These are phyloP conservation scores for Ciconia boyciana DNA, from an alignment of 2,113 vertebrate species.

Conservation along the genomic window DNA sequence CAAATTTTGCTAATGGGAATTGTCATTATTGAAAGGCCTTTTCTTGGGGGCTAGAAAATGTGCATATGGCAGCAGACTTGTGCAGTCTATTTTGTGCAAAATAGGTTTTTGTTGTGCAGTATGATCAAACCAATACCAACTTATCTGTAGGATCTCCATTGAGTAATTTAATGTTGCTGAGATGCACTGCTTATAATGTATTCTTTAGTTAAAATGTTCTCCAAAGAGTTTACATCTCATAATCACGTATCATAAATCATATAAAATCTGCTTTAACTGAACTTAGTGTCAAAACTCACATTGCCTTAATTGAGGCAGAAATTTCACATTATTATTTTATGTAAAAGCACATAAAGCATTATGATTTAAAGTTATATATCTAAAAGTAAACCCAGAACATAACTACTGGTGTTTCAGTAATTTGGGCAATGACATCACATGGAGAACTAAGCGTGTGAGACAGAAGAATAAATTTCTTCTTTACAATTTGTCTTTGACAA, in stretches of 20 bases:
- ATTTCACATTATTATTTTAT: neutral
- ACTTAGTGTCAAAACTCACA: neutral
- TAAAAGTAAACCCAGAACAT: neutral
- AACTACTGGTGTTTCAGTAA: neutral
- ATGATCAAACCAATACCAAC: neutral
- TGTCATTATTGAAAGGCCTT: neutral
- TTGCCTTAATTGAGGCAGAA: neutral
- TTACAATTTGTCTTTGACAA: neutral
- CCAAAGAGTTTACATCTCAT: neutral
- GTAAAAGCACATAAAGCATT: neutral
- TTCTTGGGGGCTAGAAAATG: neutral
- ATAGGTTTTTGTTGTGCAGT: neutral
- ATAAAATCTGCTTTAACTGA: neutral
- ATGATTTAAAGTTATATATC: neutral
- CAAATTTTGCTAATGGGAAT: neutral
- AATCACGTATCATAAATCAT: neutral
- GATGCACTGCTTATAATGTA: neutral
- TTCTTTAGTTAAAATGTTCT: constrained; percentile 1
- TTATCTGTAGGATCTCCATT: neutral
- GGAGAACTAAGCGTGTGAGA: neutral
- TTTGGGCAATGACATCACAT: neutral
- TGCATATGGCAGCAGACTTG: neutral
- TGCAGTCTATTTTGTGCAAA: neutral
- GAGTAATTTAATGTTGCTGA: neutral
- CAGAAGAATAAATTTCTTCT: neutral